Evolutionary conservation across 2,888 invertebrate species (phyloP), one percentile per base, ranked within the genome.

Genomic region (Napeogenes sylphis): DNA sequence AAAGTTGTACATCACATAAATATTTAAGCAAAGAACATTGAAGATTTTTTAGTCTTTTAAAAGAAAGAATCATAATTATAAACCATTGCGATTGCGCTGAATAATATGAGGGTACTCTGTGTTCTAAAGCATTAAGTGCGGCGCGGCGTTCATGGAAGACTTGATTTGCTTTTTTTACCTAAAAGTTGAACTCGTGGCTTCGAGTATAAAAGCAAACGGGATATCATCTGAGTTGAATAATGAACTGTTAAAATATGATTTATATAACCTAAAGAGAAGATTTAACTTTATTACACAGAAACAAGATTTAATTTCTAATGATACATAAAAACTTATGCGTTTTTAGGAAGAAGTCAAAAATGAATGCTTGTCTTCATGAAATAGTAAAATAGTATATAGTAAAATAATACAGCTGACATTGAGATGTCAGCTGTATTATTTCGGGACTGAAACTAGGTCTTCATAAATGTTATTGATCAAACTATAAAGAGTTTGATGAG

Each of bases 181-280:
- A 47, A 21, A 21, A 47, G 21, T 6, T 51, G 12, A 51, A 51
- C 2, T 10, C 10, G 3, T 12, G 12, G 42, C 42, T 42, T 42
- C 42, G 10, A 12, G 3, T 42, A 42, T 42, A 10, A 42, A 42
- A 38, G 8, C 10, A 42, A 38, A 45, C 51, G 42, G 32, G 12
- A 35, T 38, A 54, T 55, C 56, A 45, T 45, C 47, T 35, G 35
- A 47, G 21, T 47, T 47, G 32, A 12, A 33, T 59, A 42, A 51
- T 13, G 55, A 46, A 33, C 32, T 46, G 33, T 35, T 58, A 6
- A 14, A 46, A 55, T 47, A 45, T 55, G 21, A 55, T 46, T 55
- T 32, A 35, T 32, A 46, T 35, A 6, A 35, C 35, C 35, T 5
- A 35, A 35, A 35, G 35, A 3, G 42, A 42, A 42, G 42, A 10